Evolutionary conservation across 2,113 vertebrate genomes (phyloP), one percentile per base, ranked within the genome.

Genomic region (Neodontobutis hainanensis): DNA sequence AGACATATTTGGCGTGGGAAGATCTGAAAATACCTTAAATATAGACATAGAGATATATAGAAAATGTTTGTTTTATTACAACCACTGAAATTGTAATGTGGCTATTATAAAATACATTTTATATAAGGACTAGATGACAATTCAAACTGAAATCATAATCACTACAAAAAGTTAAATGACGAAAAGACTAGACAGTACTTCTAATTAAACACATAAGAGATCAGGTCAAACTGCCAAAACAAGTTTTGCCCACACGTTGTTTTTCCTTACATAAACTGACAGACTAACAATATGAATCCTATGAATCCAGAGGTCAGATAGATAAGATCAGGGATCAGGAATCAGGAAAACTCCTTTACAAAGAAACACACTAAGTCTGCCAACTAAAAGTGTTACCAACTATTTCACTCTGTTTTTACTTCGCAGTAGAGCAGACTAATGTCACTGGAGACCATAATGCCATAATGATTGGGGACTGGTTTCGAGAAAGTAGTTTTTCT

Each of bases 401-500:
- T 10, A 11, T 70, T 75, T 12, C 59, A 49, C 53, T 19, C 44
- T 67, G 53, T 64, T 73, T 56, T 34, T 32, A 14, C 32, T 27
- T 36, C 15, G 40, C 51, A 58, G 16, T 32, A 45, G 40, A 47
- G 46, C 57, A 43, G 11, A n/a, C 46, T 56, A 7, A 4, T 58
- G 61, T 5, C 61, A 76, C 63, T 59, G 67, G 49, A 78, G 61
- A 67, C 44, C 32, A 47, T n/a, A n/a, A n/a, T n/a, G n/a, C n/a
- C n/a, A n/a, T n/a, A 27, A 61, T 46, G 46, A 36, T 48, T 61
- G 11, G 32, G 16, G 44, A 75, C 43, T 62, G 64, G 46, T 58
- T 51, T 56, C 38, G 46, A 58, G 12, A 4, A 5, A 40, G n/a
- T 63, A 71, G 43, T 46, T 61, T 81, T 80, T 68, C 75, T 73